These are phyloP conservation scores for Rhincodon typus DNA, from an alignment of 2,797 vertebrate species.

Conservation along the genomic window DNA sequence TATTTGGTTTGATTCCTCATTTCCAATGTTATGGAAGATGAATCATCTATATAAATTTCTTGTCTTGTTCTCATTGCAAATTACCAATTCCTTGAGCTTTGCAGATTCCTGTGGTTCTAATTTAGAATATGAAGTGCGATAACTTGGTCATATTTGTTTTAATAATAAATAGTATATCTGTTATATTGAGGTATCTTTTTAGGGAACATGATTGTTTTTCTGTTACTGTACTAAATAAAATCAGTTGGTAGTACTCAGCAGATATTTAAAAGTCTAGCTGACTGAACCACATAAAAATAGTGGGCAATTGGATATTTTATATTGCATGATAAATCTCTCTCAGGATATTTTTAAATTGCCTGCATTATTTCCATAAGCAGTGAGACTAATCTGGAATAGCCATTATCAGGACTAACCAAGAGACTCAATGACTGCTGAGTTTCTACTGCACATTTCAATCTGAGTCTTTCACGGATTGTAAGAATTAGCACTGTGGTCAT, in stretches of 20 bases:
- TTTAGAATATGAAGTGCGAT: not conserved
- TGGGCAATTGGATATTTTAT: not conserved
- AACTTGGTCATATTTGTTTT: not conserved
- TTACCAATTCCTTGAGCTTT: not conserved
- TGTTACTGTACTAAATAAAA: not conserved
- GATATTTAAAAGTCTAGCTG: not conserved
- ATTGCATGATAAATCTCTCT: not conserved
- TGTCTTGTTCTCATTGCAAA: not conserved
- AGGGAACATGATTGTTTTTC: not conserved
- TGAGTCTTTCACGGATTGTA: not conserved
- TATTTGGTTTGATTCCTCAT: not conserved
- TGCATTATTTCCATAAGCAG: not conserved
- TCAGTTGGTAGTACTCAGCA: not conserved
- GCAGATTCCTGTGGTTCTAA: not conserved
- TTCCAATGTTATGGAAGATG: not conserved
- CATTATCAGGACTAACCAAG: not conserved
- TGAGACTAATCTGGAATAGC: not conserved
- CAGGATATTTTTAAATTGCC: not conserved
- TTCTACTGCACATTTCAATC: not conserved
- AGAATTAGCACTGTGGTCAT: not conserved
- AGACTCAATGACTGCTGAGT: not conserved
- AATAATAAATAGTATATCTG: not conserved
- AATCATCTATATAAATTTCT: not conserved
- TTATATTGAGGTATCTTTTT: not conserved
- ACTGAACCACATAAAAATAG: not conserved